Evolutionary conservation across 2,888 invertebrate species (phyloP).

Genomic region (Ryuthela nishihirai): DNA sequence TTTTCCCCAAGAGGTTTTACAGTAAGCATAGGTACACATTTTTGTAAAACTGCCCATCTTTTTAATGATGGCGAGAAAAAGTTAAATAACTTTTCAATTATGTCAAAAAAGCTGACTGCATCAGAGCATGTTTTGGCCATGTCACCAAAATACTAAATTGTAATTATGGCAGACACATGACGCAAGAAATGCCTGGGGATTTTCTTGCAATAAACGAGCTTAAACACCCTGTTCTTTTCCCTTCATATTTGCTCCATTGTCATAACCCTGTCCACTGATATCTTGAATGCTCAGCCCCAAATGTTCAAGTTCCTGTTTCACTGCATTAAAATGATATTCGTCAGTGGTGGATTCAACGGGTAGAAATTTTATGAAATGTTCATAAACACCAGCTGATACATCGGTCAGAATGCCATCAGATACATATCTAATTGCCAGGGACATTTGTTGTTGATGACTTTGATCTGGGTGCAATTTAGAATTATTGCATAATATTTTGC

Average conservation of each 20-base stretch:
- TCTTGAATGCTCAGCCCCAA: not conserved
- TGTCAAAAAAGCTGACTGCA: slow-evolving; percentile 3
- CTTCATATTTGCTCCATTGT: slow-evolving; percentile 15
- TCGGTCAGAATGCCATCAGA: not conserved
- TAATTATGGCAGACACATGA: slow-evolving; percentile 11
- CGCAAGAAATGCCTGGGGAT: slow-evolving; percentile 4
- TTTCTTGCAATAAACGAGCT: not conserved
- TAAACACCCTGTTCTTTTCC: slow-evolving; percentile 6
- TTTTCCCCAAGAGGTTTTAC: not conserved
- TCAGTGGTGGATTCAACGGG: not conserved
- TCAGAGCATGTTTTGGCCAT: slow-evolving; percentile 1
- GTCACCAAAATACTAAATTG: slow-evolving; percentile 2
- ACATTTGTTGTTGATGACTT: slow-evolving; percentile 2
- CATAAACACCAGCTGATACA: not conserved
- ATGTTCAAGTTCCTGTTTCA: not conserved
- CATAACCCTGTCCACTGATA: slow-evolving; percentile 8
- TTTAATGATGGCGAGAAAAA: slow-evolving; percentile 2
- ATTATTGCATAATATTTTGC: not conserved
- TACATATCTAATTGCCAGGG: not conserved
- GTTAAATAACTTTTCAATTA: not conserved
- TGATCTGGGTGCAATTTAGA: not conserved
- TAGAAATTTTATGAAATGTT: slow-evolving; percentile 5
- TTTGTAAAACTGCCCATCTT: not conserved
- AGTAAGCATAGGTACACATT: not conserved
- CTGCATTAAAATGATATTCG: not conserved